Conservation (phyloP, 2,797 vertebrate genomes). For the Cossypha polioptera region DNA sequence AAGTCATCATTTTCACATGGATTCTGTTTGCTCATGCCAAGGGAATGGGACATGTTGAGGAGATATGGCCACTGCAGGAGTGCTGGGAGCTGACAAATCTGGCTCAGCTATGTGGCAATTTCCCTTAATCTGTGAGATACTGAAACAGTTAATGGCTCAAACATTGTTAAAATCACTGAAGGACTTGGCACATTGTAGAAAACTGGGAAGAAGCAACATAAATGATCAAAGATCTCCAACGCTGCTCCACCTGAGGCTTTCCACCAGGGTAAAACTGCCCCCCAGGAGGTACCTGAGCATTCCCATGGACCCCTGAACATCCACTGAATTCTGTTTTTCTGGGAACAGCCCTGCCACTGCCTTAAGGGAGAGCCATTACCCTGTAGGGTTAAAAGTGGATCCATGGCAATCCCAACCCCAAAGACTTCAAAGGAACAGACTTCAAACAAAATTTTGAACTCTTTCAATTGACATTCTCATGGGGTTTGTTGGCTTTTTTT, state of each 20-base stretch:
- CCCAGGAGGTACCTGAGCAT: background rate
- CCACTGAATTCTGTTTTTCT: background rate
- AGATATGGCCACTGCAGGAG: background rate
- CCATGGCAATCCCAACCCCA: background rate
- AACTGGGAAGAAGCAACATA: background rate
- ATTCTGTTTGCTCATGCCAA: background rate
- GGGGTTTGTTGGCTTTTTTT: background rate
- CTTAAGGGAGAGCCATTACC: background rate
- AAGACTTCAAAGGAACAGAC: background rate
- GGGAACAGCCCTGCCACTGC: background rate
- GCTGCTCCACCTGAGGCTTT: background rate
- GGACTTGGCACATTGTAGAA: background rate
- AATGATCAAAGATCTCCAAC: background rate
- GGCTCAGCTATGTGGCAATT: background rate
- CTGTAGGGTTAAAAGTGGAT: background rate
- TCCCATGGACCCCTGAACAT: background rate
- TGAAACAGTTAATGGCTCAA: background rate
- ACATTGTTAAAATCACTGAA: background rate
- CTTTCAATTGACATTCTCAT: background rate
- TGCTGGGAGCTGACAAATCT: background rate
- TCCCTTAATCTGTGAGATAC: background rate
- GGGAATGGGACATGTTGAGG: background rate
- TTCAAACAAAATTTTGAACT: slow-evolving; percentile 12
- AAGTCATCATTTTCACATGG: background rate
- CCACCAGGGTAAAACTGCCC: background rate